These are phyloP conservation scores for Lepidocolaptes lacrymiger DNA, from an alignment of 2,797 vertebrate genomes.

Conservation along the genomic window DNA sequence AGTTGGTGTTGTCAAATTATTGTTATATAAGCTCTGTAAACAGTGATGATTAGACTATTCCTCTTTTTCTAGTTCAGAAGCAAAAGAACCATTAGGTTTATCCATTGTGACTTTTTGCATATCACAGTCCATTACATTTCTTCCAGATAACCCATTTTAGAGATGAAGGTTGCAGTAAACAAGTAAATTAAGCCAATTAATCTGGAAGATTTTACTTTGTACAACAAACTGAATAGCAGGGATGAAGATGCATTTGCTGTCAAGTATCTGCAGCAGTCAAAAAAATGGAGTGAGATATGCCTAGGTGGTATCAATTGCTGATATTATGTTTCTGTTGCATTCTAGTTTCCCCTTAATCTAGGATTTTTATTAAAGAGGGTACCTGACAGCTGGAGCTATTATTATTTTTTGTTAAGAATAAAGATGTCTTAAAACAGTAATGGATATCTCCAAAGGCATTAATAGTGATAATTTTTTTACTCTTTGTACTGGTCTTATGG, in stretches of 20 bases:
- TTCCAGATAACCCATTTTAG: neutral
- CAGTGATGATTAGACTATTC: neutral
- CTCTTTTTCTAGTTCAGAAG: neutral
- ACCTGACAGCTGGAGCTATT: neutral
- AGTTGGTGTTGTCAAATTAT: neutral
- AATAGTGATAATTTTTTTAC: neutral
- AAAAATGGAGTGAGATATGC: neutral
- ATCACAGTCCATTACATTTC: neutral
- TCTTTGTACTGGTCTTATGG: neutral
- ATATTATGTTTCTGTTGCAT: neutral
- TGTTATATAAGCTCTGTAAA: neutral
- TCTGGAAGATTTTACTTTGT: neutral
- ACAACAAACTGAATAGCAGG: neutral
- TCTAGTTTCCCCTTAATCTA: neutral
- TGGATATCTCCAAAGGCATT: neutral
- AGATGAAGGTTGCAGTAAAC: neutral
- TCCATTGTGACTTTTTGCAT: neutral
- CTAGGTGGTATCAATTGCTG: neutral
- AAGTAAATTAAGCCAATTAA: conserved; percentile 5
- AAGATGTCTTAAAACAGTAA: neutral
- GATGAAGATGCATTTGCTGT: neutral
- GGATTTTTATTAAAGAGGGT: neutral
- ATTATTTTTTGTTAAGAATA: neutral
- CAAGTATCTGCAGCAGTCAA: neutral
- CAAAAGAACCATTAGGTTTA: neutral